Evolutionary conservation across 2,888 invertebrate species (phyloP).

Genomic region (Cecidostiba fungosa): DNA sequence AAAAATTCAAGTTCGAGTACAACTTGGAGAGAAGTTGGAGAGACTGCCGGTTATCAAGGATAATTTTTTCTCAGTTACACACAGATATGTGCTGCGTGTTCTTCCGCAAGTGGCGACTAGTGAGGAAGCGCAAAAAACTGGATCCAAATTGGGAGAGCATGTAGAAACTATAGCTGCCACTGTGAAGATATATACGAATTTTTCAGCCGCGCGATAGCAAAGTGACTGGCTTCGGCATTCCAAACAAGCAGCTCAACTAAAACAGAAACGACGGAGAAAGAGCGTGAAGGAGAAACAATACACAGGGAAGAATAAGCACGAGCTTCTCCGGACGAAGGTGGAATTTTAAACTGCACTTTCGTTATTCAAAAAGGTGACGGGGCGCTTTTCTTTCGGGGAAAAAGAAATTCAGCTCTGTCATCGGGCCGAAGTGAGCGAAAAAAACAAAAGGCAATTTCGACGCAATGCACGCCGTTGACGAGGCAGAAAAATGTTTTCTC

Average conservation of each 20-base stretch:
- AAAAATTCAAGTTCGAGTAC: no score
- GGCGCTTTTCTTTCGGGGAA: conserved; percentile 63
- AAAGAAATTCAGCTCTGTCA: conserved; percentile 58
- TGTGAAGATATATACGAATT: no score
- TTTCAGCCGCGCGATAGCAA: conserved; percentile 60
- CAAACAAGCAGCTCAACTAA: conserved; percentile 4
- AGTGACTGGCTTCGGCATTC: conserved; percentile 23
- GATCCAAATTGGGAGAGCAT: no score
- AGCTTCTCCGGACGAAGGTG: conserved; percentile 59
- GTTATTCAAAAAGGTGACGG: conserved; percentile 63
- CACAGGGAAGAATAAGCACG: conserved; percentile 64
- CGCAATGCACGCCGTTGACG: conserved; percentile 27
- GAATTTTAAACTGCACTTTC: conserved; percentile 65
- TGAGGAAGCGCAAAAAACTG: no score
- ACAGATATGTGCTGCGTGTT: no score
- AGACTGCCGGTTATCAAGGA: neutral
- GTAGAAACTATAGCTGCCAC: no score
- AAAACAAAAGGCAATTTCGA: conserved; percentile 58
- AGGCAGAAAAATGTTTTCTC: conserved; percentile 49
- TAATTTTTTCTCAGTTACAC: no score
- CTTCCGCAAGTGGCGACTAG: no score
- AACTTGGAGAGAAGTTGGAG: no score
- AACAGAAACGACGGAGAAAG: neutral
- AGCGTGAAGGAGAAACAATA: conserved; percentile 46
- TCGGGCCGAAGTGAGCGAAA: conserved; percentile 49